Evolutionary conservation across 1,140 invertebrate genomes (phyloP), one percentile per base, ranked within the genome.

Genomic region (Drosophila navojoa): DNA sequence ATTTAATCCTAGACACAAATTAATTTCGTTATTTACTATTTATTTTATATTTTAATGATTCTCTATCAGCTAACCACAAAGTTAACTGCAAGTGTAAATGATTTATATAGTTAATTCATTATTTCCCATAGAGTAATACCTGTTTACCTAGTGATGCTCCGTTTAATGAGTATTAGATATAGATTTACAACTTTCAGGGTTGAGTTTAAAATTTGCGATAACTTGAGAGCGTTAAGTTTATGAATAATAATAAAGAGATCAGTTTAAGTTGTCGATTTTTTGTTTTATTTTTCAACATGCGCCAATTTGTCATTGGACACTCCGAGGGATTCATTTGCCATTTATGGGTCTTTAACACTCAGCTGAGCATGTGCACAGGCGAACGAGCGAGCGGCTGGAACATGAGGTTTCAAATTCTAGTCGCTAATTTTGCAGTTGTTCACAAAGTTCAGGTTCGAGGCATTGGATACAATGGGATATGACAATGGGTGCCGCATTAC

Each of bases 321-420:
- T 32, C 50, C 50, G 25, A 5, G 27, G 35, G 27, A 68, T 15
- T 45, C 47, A 29, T 52, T 38, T 16, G 52, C 16, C 38, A 58
- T 58, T 58, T 45, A 25, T 54, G 49, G 40, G 5, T 16, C 10
- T 53, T 44, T 55, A 70, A 49, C 53, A 55, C 54, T 54, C 27
- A 60, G 50, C 64, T 54, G 42, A 58, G 44, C 53, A 40, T 47
- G 29, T 40, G 40, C 45, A 61, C 57, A 67, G 44, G 27, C 38
- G 53, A 9, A 7, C 35, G 13, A 16, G 49, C 53, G 54, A 72
- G 47, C 60, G 50, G 68, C 15, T 38, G 35, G 11, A 60, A 19
- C 49, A 38, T 10, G 42, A 13, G 49, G 64, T 68, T 55, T 73
- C 57, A 3, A 54, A 61, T 73, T 73, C 57, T 68, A 60, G 16